Evolutionary conservation across 2,888 invertebrate species (phyloP).

Genomic region (Drosophila antonietae): DNA sequence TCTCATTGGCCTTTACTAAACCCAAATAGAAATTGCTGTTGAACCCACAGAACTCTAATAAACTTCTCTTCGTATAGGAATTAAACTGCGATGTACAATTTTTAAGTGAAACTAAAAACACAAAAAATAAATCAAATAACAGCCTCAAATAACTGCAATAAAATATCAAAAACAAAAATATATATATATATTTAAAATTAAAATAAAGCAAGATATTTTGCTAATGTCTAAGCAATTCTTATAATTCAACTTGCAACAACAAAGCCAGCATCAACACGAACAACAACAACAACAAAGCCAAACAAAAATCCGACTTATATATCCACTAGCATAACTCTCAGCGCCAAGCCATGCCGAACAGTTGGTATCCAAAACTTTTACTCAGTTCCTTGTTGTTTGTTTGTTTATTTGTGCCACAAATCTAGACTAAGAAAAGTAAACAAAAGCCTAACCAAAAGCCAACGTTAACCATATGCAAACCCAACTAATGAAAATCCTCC

Average conservation of each 20-base stretch:
- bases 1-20: slow-evolving; percentile 36
- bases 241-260: slow-evolving; percentile 65
- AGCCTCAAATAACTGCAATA: slow-evolving; percentile 34
- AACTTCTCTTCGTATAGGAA: slow-evolving; percentile 78
- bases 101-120: slow-evolving; percentile 75
- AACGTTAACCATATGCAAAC: slow-evolving; percentile 10
- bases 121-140: slow-evolving; percentile 12
- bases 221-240: slow-evolving; percentile 54
- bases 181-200: slow-evolving; percentile 4
- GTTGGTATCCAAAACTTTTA: slow-evolving; percentile 62
- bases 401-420: slow-evolving; percentile 50
- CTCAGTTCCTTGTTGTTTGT: slow-evolving; percentile 49
- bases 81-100: slow-evolving; percentile 83
- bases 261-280: slow-evolving; percentile 39
- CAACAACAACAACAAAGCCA: slow-evolving; percentile 36
- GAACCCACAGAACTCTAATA: slow-evolving; percentile 54
- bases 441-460: slow-evolving; percentile 12
- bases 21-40: slow-evolving; percentile 6
- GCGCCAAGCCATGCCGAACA: slow-evolving; percentile 54
- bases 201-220: slow-evolving; percentile 6
- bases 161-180: slow-evolving; percentile 19
- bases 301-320: slow-evolving; percentile 11
- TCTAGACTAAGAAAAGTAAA: slow-evolving; percentile 4
- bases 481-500: slow-evolving; percentile 29
- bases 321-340: slow-evolving; percentile 54